Evolutionary conservation across 1,140 invertebrate species (phyloP), one percentile per base, ranked within the genome.

Genomic region (Metopolophium dirhodum): DNA sequence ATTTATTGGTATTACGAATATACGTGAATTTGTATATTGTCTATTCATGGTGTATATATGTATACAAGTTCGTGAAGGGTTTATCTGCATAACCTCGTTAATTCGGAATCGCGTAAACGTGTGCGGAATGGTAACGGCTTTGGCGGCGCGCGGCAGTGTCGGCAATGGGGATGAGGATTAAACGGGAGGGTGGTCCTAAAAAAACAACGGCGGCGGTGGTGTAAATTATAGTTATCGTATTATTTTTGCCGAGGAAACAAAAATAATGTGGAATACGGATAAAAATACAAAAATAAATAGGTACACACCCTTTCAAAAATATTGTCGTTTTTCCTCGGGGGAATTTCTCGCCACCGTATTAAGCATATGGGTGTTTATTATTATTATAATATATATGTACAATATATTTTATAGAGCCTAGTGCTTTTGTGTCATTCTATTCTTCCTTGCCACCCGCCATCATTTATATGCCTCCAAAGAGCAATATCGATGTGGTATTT

Each of bases 1-100:
- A 41, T 86, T 86, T 86, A 86, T 45, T 30, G 85, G 30, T 49
- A n/a, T 87, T n/a, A 49, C n/a, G 30, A 87, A 6, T 86, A 9
- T 45, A 41, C 54, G 35, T 37, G 87, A 37, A 90, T 45, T 90
- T 68, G 61, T 77, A 41, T 57, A 23, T 89, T 89, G 88, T 57
- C 49, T 89, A 37, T 57, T 20, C 54, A 49, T 68, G 1, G 45
- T 49, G 3, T 82, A 14, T 47, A 23, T 49, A 51, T 49, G 30
- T 49, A 77, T 45, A 91, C 35, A 82, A 35, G 11, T 68, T 90
- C 89, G 20, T 41, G 23, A 35, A 23, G 47, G 90, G 68, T 41
- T 85, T 93, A 93, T 93, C 91, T 57, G 91, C 91, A 45, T 93
- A 92, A 86, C 82, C 47, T 86, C 77, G 91, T 93, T 93, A 93